These are phyloP conservation scores for Radopholus similis DNA, from an alignment of 1,140 invertebrate genomes.

Conservation along the genomic window DNA sequence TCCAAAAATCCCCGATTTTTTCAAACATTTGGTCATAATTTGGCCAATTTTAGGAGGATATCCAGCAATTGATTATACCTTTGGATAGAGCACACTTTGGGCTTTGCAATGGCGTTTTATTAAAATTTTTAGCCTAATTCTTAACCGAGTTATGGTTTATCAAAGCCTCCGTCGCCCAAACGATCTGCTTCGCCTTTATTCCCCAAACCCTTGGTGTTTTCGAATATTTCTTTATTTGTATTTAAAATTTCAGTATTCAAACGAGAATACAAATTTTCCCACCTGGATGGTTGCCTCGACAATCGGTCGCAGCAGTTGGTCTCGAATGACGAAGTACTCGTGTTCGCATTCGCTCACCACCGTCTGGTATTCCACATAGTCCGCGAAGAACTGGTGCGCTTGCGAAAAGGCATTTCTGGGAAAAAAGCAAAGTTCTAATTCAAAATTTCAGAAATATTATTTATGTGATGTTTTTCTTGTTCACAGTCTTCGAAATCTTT, in stretches of 20 bases:
- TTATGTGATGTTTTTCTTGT: neutral
- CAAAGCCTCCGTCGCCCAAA: no score
- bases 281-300: constrained; percentile 46
- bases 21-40: no score
- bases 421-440: neutral
- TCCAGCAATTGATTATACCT: no score
- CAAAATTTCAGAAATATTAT: neutral
- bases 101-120: no score
- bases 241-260: no score
- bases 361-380: constrained; percentile 45
- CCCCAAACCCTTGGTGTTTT: no score
- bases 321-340: constrained; percentile 48
- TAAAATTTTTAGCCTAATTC: no score
- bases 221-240: no score
- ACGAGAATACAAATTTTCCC: neutral
- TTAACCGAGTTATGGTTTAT: no score
- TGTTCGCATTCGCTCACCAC: constrained; percentile 42
- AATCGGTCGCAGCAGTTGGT: constrained; percentile 49
- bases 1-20: neutral
- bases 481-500: neutral
- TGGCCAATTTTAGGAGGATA: no score
- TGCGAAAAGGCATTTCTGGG: constrained; percentile 42
- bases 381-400: constrained; percentile 46
- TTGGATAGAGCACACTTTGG: no score
- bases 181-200: no score